These are phyloP conservation scores for Pseudachorutes palmiensis DNA, from an alignment of 1,140 invertebrate species.

Conservation along the genomic window DNA sequence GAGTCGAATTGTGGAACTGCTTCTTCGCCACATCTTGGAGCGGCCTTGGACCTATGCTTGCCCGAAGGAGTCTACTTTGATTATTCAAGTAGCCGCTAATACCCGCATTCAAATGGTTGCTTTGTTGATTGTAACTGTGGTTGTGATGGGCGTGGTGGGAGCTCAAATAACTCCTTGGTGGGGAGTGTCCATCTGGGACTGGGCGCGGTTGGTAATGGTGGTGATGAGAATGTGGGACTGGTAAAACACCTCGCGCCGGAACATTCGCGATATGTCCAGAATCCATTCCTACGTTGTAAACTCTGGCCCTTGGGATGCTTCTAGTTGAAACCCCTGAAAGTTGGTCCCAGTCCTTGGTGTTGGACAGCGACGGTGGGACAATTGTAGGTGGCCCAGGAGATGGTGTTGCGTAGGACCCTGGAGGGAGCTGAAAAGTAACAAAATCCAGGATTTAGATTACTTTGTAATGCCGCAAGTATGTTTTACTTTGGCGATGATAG, in stretches of 20 bases:
- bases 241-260: not conserved
- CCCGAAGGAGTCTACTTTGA: slow-evolving; percentile 28
- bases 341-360: slow-evolving; percentile 73
- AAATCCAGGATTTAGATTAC: too few species aligned
- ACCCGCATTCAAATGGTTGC: slow-evolving; percentile 11
- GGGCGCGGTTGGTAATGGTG: slow-evolving; percentile 11
- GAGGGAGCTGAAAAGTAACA: slow-evolving; percentile 36
- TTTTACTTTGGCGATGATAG: slow-evolving; percentile 11
- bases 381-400: slow-evolving; percentile 41
- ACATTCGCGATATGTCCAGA: slow-evolving; percentile 39
- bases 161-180: slow-evolving; percentile 32
- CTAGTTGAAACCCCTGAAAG: slow-evolving; percentile 81
- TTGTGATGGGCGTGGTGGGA: slow-evolving; percentile 34
- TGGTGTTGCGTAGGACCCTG: slow-evolving; percentile 35
- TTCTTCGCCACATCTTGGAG: slow-evolving; percentile 39
- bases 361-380: slow-evolving; percentile 57
- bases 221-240: not conserved
- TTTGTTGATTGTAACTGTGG: slow-evolving; percentile 26
- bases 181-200: slow-evolving; percentile 34
- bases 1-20: slow-evolving; percentile 21
- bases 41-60: slow-evolving; percentile 36
- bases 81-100: slow-evolving; percentile 32
- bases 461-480: not conserved
- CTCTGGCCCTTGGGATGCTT: slow-evolving; percentile 73
- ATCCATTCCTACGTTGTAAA: slow-evolving; percentile 47